Base-by-base conservation (phyloP, 2,888 invertebrate genomes). In the Drosophila multiciliata region DNA sequence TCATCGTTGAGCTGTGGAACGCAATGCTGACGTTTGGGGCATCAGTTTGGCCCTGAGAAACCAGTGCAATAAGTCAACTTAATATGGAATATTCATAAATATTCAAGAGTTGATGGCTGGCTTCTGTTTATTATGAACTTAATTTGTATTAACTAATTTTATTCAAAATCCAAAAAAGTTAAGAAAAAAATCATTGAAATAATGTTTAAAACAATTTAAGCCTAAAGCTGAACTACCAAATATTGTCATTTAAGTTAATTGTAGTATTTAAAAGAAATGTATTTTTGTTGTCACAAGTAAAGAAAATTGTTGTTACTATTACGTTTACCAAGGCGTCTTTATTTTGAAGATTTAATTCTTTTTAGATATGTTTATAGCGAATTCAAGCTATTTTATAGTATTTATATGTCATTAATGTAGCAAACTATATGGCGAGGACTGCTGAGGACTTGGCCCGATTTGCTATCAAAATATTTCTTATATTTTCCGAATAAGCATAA, bases 211-310 rank as follows among this genome's bases (percentile, higher is more conserved):
- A 32, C 29, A 17, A 17, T 66, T 66, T 52, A 69, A 66, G 61
- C 67, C 64, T 54, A 63, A 77, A 63, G 88, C 84, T 89, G 87
- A 89, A 85, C 64, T 48, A 77, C 84, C 84, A 85, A 85, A 89
- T 80, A 88, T 85, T 75, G 42, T 72, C 8, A 50, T 54, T 23
- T 87, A 89, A 71, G 76, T 70, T 73, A 62, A 75, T 57, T 72
- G 8, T 66, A 75, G 36, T 75, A 70, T 64, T 80, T 63, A 54
- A 70, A 12, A 38, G 35, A 32, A 26, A 60, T 71, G 26, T 64
- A 66, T 58, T 60, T 53, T 42, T 78, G 45, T 58, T 72, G 29
- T 64, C 55, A n/a, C 50, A 60, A 77, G 33, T 66, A 66, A 66
- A 63, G n/a, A 3, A 64, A 78, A 72, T 80, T 57, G 42, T 61